These are phyloP conservation scores for Archips xylosteana DNA, from an alignment of 2,888 invertebrate genomes.

Conservation along the genomic window DNA sequence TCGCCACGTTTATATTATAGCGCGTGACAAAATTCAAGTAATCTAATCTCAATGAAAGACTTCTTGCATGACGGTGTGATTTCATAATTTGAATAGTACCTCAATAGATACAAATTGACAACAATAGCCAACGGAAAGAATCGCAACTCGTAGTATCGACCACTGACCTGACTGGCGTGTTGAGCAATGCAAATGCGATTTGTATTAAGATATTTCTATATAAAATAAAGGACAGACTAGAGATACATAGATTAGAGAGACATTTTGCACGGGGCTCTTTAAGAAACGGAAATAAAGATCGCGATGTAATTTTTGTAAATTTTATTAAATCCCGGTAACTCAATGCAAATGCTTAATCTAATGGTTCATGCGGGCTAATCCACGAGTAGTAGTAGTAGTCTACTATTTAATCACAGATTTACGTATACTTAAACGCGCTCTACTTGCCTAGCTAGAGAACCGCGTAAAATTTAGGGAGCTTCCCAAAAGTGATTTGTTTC, in stretches of 20 bases:
- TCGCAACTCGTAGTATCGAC: not conserved
- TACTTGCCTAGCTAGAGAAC: not conserved
- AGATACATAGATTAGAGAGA: too few relatives aligned
- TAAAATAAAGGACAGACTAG: not conserved
- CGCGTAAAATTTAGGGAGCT: not conserved
- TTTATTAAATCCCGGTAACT: too few relatives aligned
- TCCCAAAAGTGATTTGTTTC: not conserved
- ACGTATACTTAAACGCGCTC: not conserved
- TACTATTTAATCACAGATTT: not conserved
- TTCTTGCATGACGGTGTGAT: not conserved
- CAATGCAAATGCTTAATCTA: too few relatives aligned
- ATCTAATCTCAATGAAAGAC: slow-evolving; percentile 3
- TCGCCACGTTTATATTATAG: not conserved
- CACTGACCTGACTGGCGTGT: not conserved
- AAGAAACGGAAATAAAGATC: too few relatives aligned
- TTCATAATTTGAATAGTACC: slow-evolving; percentile 2
- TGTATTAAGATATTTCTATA: not conserved
- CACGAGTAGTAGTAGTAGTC: too few relatives aligned
- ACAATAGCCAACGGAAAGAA: slow-evolving; percentile 7
- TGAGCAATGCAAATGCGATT: slow-evolving; percentile 1
- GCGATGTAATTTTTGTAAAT: too few relatives aligned
- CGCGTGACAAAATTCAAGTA: slow-evolving; percentile 17
- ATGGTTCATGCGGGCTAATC: too few relatives aligned
- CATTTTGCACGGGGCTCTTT: too few relatives aligned
- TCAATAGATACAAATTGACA: slow-evolving; percentile 7